phyloP scores from a whole-genome alignment of 2,113 vertebrate species.

The Orientallactaga bullata region DNA sequence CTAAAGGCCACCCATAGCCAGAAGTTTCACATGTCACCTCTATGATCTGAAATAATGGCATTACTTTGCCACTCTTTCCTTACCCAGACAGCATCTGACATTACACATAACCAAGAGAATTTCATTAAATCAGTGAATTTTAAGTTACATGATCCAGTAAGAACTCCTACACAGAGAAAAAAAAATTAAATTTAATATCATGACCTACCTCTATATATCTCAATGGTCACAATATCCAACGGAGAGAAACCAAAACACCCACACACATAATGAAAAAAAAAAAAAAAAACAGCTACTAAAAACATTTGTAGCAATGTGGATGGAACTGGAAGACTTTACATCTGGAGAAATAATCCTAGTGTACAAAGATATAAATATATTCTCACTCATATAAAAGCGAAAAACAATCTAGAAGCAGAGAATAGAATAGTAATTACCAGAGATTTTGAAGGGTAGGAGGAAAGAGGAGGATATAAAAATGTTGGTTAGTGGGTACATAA shows the following conservation, averaged over 20 bases:
- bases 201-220: not conserved
- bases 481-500: not conserved
- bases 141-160: not conserved
- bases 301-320: too few species aligned
- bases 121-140: not conserved
- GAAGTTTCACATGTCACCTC: not conserved
- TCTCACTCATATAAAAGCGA: too few species aligned
- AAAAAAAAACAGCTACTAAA: too few species aligned
- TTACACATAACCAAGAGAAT: not conserved
- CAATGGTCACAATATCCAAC: not conserved
- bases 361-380: too few species aligned
- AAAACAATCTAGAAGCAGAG: too few species aligned
- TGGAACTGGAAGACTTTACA: too few species aligned
- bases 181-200: not conserved
- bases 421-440: too few species aligned
- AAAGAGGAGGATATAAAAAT: not conserved
- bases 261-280: not conserved
- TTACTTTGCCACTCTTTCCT: not conserved
- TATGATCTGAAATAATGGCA: not conserved
- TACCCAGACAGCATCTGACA: not conserved
- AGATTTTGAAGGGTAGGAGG: not conserved
- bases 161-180: not conserved
- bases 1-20: not conserved
- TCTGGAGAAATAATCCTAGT: too few species aligned
- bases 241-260: not conserved